phyloP scores from a whole-genome alignment of 1,140 invertebrate genomes.

The Stratiolaelaps scimitus region DNA sequence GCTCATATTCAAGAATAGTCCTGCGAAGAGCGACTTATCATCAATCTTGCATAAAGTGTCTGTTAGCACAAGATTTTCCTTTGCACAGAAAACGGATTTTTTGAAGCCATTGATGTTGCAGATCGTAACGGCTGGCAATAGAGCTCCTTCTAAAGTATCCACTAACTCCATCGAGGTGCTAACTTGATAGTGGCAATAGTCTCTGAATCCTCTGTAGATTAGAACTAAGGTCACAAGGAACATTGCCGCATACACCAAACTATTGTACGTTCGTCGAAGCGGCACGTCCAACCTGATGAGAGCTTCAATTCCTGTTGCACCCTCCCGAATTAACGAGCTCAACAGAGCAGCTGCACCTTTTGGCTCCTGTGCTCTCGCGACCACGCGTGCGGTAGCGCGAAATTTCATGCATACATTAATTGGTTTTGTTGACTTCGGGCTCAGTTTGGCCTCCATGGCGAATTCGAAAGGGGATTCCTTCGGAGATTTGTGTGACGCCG shows the following conservation, averaged over 20 bases:
- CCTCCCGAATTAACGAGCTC: neutral
- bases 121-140: neutral
- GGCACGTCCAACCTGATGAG: neutral
- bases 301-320: constrained; percentile 12
- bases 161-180: neutral
- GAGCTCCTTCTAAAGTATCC: neutral
- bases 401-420: too few species aligned
- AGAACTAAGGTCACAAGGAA: neutral
- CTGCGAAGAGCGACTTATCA: neutral
- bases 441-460: too few species aligned
- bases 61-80: neutral
- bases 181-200: neutral
- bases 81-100: constrained; percentile 13
- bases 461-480: too few species aligned
- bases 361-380: too few species aligned
- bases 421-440: too few species aligned
- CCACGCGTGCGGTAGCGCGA: too few species aligned
- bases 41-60: neutral
- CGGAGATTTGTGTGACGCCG: too few species aligned
- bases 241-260: neutral
- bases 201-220: neutral
- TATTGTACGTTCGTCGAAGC: neutral
- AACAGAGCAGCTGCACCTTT: too few species aligned
- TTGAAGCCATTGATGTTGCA: constrained; percentile 16
- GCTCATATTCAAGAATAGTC: constrained; percentile 1